Evolutionary conservation across 2,888 invertebrate species (phyloP), one percentile per base, ranked within the genome.

Genomic region (Drosophila neonasuta): DNA sequence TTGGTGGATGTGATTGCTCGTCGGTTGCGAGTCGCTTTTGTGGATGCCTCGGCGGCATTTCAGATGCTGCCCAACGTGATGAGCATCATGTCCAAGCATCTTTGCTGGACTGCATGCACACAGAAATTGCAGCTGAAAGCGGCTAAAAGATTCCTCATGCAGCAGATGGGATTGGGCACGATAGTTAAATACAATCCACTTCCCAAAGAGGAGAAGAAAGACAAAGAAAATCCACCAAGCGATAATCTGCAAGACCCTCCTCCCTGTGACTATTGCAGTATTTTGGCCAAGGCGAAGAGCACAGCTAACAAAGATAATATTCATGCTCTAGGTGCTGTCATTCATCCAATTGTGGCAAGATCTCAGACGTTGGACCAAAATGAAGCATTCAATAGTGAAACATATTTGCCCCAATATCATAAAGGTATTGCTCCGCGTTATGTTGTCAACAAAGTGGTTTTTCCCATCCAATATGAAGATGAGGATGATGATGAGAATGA

Each of bases 1-100:
- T 96, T 98, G 0, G 94, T 98, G 41, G 99, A 99, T 91, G 96
- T 99, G 93, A 96, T 99, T 77, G 99, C 98, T 1, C 93, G 99
- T 13, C 93, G 99, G 11, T 92, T 99, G 67, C 94, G 99, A 20
- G 92, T 99, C 51, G 97, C 99, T 4, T 99, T 99, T 92, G 93
- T 99, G 70, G 99, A 99, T 91, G 97, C 97, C 15, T 96, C 96
- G 91, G 99, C 99, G 0, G 97, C 99, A 0, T 95, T 97, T 78
- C 98, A 99, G 91, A 97, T 98, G 1, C 92, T 99, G 58, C 98
- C 99, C 0, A 93, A 92, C 57, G 95, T 99, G 76, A 93, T 97
- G 32, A 95, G 96, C 79, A 97, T 99, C 82, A 98, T 99, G 99
- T 96, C 95, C 0, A 96, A 97, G 88, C 98, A 99, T 90, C 92